Evolutionary conservation across 1,140 invertebrate genomes (phyloP).

Genomic region (Prorops nasuta): DNA sequence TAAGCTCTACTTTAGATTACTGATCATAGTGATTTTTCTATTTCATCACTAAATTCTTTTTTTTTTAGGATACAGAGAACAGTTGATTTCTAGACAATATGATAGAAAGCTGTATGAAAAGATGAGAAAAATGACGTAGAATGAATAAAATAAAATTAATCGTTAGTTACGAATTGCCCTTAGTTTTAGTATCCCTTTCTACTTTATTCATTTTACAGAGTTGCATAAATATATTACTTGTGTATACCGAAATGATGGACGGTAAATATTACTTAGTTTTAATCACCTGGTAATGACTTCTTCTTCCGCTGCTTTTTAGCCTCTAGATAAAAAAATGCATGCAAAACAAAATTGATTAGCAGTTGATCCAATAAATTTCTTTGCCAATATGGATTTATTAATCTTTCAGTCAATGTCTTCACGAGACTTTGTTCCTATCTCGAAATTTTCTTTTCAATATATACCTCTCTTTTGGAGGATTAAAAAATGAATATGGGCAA

Average conservation of each 20-base stretch:
- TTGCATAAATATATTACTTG: too few species aligned
- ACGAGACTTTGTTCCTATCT: too few species aligned
- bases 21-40: too few species aligned
- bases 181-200: not conserved
- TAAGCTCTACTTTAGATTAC: not conserved
- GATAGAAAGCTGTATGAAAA: not conserved
- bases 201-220: too few species aligned
- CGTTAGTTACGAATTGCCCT: conserved; percentile 10
- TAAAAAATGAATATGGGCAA: too few species aligned
- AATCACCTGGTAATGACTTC: conserved; percentile 83
- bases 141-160: conserved; percentile 14
- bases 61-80: conserved; percentile 21
- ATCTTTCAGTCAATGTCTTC: too few species aligned
- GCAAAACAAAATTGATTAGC: conserved; percentile 65
- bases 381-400: conserved; percentile 30
- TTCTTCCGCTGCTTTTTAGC: conserved; percentile 89
- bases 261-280: conserved; percentile 41
- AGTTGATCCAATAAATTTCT: conserved; percentile 47
- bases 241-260: conserved; percentile 19
- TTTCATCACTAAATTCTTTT: too few species aligned
- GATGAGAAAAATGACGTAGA: conserved; percentile 5
- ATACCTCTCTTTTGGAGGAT: too few species aligned
- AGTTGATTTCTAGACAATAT: too few species aligned
- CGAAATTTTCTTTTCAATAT: too few species aligned
- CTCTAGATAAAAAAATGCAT: conserved; percentile 72